Base-by-base conservation (phyloP, 2,113 vertebrate species). In the Dipodomys ordii region DNA sequence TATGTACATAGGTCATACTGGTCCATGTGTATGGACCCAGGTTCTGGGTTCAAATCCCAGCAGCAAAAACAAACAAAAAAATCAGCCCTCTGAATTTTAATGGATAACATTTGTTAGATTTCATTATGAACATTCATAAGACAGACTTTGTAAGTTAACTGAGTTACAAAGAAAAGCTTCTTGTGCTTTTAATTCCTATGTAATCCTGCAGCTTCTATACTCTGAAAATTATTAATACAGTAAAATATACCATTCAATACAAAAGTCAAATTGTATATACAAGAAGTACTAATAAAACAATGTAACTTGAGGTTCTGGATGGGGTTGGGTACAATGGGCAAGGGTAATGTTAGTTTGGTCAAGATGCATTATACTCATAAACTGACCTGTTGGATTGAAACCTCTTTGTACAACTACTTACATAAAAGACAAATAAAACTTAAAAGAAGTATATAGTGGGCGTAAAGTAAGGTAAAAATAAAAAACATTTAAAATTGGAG, bases 131-230 rank as follows among this genome's bases (percentile, higher is more conserved):
- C n/a, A 13, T 62, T 20, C 35, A 53, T 71, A 91, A 60, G 32
- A 2, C 79, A n/a, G 57, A 39, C 15, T 64, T 88, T 68, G 49
- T 89, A 64, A 83, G 19, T 1, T 78, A 84, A 81, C 12, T 68
- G 15, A 89, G 44, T 39, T 91, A 44, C 69, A 73, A 91, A 78
- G 49, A 85, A 74, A 91, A 92, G 23, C 57, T 80, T 16, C 80
- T 23, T 60, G 8, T 87, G 62, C 23, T 80, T 49, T 86, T 57
- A n/a, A 0, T 79, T 32, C 3, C 76, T 91, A 46, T 79, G 19
- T 60, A 78, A 86, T 82, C n/a, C 12, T 65, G 28, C 2, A 82
- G 18, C 25, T 88, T 90, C 67, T 69, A 94, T 71, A 69, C 30
- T 49, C 44, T 85, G 76, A 30, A 85, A 79, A 83, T 32, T 65